phyloP scores from a whole-genome alignment of 2,888 invertebrate genomes.

The Sphaerophoria taeniata region DNA sequence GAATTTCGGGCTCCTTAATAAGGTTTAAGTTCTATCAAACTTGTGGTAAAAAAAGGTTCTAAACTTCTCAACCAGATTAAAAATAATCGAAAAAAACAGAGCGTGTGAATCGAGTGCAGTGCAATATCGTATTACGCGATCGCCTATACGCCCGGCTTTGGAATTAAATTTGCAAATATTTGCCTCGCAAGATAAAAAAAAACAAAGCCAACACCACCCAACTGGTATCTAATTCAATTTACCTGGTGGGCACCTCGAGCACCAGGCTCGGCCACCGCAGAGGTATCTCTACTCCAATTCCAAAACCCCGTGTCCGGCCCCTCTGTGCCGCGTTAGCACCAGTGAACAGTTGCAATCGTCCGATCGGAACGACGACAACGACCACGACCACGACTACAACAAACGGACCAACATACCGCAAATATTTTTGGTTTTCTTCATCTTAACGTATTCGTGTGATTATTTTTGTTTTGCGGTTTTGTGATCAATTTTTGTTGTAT shows the following conservation, averaged over 20 bases:
- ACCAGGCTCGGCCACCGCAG: constrained; percentile 19
- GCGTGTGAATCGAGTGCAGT: constrained; percentile 42
- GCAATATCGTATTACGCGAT: constrained; percentile 70
- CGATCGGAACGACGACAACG: constrained; percentile 48
- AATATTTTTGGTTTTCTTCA: constrained; percentile 69
- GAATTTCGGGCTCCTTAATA: neutral
- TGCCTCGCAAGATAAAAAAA: constrained; percentile 41
- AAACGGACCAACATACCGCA: constrained; percentile 55
- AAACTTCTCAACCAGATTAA: neutral
- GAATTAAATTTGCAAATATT: constrained; percentile 58
- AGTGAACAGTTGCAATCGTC: constrained; percentile 46
- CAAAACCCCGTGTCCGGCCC: constrained; percentile 33
- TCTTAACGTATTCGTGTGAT: constrained; percentile 56
- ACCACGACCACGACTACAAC: no score
- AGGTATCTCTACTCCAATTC: constrained; percentile 17
- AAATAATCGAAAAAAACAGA: constrained; percentile 31
- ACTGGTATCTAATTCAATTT: constrained; percentile 47
- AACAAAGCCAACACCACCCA: constrained; percentile 33
- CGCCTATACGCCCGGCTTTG: constrained; percentile 71
- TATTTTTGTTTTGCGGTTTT: constrained; percentile 2
- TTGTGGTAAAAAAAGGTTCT: constrained; percentile 8
- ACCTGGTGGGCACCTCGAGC: constrained; percentile 31
- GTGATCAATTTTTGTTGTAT: constrained; percentile 22
- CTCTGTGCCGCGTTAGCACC: constrained; percentile 24
- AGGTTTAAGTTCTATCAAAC: constrained; percentile 19